Conservation (phyloP, 2,113 vertebrate species). For the Indicator maculatus region DNA sequence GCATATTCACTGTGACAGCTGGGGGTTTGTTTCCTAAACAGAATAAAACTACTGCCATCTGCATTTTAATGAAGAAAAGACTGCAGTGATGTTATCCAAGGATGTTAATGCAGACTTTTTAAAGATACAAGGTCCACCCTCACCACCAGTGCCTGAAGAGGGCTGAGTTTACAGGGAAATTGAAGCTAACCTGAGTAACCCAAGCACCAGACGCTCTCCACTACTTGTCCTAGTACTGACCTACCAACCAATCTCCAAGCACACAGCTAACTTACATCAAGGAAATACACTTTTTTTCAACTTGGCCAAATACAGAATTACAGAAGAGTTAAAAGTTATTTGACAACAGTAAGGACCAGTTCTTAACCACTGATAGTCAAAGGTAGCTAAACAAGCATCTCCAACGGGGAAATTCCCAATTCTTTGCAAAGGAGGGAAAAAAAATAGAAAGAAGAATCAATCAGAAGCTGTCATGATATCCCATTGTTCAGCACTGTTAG, state of each 20-base stretch:
- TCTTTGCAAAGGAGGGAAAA: not conserved
- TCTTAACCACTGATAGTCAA: not conserved
- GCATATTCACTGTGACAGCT: not conserved
- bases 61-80: not conserved
- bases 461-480: slow-evolving; percentile 21
- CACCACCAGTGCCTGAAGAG: not conserved
- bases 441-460: not conserved
- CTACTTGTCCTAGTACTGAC: not conserved
- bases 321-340: not conserved
- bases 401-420: not conserved
- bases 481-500: slow-evolving; percentile 53
- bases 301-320: not conserved
- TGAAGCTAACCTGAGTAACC: not conserved
- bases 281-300: not conserved
- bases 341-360: not conserved
- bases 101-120: not conserved
- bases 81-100: not conserved
- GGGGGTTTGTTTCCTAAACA: not conserved
- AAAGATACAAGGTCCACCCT: not conserved
- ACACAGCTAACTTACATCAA: not conserved
- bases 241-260: not conserved
- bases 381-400: not conserved
- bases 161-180: not conserved
- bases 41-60: not conserved
- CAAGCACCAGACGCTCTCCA: not conserved